These are phyloP conservation scores for Gonocerus acuteangulatus DNA, from an alignment of 2,888 invertebrate species.

Conservation along the genomic window DNA sequence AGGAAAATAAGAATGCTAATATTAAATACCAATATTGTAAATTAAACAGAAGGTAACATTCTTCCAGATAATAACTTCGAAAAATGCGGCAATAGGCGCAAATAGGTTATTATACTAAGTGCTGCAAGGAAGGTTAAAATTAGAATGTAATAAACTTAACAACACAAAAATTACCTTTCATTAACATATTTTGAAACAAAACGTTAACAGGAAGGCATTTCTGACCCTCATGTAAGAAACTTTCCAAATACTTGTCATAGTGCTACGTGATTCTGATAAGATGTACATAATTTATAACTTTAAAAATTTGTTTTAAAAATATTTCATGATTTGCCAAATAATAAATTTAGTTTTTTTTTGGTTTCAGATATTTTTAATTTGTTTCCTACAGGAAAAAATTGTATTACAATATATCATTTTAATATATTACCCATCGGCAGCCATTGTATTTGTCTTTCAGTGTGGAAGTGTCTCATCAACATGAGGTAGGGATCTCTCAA, in stretches of 20 bases:
- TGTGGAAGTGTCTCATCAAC: background rate
- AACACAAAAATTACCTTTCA: background rate
- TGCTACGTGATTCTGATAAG: background rate
- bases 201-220: background rate
- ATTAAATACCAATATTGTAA: background rate
- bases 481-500: conserved; percentile 7
- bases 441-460: conserved; percentile 9
- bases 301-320: background rate
- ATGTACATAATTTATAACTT: background rate
- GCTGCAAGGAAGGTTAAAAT: too few relatives aligned
- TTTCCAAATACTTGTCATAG: background rate
- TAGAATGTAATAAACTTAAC: too few relatives aligned
- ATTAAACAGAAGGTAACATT: background rate
- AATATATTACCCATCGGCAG: background rate
- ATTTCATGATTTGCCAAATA: background rate
- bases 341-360: too few relatives aligned
- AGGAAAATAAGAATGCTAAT: background rate
- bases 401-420: background rate
- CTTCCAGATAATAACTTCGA: too few relatives aligned
- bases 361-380: background rate
- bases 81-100: too few relatives aligned
- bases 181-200: background rate
- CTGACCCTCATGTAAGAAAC: background rate
- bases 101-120: too few relatives aligned
- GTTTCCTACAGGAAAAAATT: too few relatives aligned